These are phyloP conservation scores for Scotopteryx bipunctaria DNA, from an alignment of 2,888 invertebrate species.

Conservation along the genomic window DNA sequence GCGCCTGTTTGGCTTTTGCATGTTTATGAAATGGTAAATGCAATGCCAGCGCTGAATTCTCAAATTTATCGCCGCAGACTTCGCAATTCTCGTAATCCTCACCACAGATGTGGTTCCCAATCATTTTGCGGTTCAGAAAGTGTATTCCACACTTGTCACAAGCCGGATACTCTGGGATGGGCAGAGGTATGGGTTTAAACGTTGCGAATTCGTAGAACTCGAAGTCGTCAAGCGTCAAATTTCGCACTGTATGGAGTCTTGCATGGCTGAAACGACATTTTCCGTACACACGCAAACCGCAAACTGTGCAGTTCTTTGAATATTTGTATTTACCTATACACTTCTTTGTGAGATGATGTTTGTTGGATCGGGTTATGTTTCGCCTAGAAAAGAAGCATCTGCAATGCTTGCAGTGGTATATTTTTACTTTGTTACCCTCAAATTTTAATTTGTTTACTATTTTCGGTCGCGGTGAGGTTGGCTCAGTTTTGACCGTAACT, in stretches of 20 bases:
- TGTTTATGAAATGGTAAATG: slow-evolving; percentile 50
- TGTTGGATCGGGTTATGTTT: not conserved
- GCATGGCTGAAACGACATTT: slow-evolving; percentile 1
- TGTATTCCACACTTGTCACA: slow-evolving; percentile 48
- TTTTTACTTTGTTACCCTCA: slow-evolving; percentile 3
- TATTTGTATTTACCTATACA: slow-evolving; percentile 11
- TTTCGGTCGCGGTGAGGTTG: slow-evolving; percentile 1
- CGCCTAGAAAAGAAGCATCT: slow-evolving; percentile 23
- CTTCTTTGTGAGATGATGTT: slow-evolving; percentile 21
- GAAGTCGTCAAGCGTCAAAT: slow-evolving; percentile 41
- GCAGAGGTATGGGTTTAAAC: slow-evolving; percentile 33
- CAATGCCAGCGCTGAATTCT: slow-evolving; percentile 38
- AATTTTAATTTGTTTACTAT: slow-evolving; percentile 11
- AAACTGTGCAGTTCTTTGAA: slow-evolving; percentile 41
- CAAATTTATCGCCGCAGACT: slow-evolving; percentile 46
- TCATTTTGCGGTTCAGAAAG: slow-evolving; percentile 30
- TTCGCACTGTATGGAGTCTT: slow-evolving; percentile 26
- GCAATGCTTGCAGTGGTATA: slow-evolving; percentile 34
- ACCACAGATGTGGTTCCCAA: slow-evolving; percentile 38
- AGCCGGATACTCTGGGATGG: slow-evolving; percentile 37
- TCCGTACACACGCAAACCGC: slow-evolving; percentile 42
- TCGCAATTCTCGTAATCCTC: slow-evolving; percentile 39
- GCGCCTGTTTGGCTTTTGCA: not conserved
- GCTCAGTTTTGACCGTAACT: slow-evolving; percentile 1
- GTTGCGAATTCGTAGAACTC: slow-evolving; percentile 39